Evolutionary conservation across 2,113 vertebrate genomes (phyloP).

Genomic region (Siniperca knerii): DNA sequence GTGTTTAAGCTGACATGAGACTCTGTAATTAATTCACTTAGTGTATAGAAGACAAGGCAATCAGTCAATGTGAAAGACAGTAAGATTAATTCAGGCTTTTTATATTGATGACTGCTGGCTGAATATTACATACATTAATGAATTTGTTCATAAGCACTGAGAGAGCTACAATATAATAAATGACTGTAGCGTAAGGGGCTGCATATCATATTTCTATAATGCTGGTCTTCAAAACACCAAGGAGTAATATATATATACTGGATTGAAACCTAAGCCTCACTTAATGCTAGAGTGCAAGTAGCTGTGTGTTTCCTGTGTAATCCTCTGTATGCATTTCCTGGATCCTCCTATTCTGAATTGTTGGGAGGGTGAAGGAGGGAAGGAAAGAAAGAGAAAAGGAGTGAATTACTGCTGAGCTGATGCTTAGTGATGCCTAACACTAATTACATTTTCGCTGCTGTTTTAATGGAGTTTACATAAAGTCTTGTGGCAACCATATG

Average conservation of each 20-base stretch:
- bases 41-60: conserved; percentile 61
- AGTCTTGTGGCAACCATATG: conserved; percentile 65
- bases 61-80: conserved; percentile 67
- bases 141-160: conserved; percentile 58
- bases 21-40: conserved; percentile 75
- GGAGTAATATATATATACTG: conserved; percentile 49
- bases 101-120: conserved; percentile 59
- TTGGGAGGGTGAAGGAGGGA: conserved; percentile 4
- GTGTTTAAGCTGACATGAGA: conserved; percentile 68
- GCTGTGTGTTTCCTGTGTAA: conserved; percentile 46
- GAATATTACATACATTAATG: conserved; percentile 69
- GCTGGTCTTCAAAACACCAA: conserved; percentile 49
- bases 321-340: conserved; percentile 29
- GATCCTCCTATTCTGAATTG: conserved; percentile 27
- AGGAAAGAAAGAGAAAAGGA: conserved; percentile 25
- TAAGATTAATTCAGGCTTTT: conserved; percentile 70
- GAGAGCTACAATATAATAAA: conserved; percentile 54
- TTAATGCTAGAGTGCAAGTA: conserved; percentile 35
- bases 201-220: conserved; percentile 58
- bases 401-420: conserved; percentile 55
- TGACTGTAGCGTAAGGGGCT: conserved; percentile 33
- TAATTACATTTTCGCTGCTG: conserved; percentile 76
- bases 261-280: conserved; percentile 50
- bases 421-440: conserved; percentile 76
- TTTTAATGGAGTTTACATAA: conserved; percentile 79